Evolutionary conservation across 2,797 vertebrate species (phyloP).

Genomic region (Adelosebastes latens): DNA sequence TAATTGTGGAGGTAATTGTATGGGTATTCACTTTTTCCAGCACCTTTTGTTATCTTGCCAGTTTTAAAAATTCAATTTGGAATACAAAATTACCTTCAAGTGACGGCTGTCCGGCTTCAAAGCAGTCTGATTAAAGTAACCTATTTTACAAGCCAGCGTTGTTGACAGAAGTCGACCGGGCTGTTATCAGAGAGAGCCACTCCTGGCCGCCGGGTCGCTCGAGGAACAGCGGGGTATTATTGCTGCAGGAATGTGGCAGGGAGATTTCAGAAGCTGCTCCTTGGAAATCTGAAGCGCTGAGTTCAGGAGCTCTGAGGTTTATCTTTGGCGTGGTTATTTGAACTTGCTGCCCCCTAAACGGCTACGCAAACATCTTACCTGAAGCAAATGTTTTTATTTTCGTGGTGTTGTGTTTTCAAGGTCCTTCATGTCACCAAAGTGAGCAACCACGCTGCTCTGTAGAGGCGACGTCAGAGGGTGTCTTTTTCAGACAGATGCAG

Average conservation of each 20-base stretch:
- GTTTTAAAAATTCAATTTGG: neutral
- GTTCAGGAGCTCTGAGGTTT: conserved; percentile 10
- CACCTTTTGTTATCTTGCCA: conserved; percentile 16
- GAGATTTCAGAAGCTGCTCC: conserved; percentile 4
- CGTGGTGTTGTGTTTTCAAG: neutral
- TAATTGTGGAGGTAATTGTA: neutral
- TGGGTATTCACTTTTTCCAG: neutral
- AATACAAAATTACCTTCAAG: neutral
- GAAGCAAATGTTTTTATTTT: neutral
- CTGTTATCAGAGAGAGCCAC: conserved; percentile 25
- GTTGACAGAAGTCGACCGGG: neutral
- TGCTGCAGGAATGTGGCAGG: neutral
- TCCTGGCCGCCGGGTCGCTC: neutral
- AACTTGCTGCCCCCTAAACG: neutral
- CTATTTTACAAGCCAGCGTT: conserved; percentile 15
- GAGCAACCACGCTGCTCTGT: neutral
- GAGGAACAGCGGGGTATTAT: neutral
- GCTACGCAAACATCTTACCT: conserved; percentile 9
- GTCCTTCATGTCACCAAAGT: neutral
- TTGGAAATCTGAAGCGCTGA: neutral
- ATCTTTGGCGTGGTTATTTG: conserved; percentile 35
- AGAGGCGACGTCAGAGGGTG: neutral
- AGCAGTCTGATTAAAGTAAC: neutral
- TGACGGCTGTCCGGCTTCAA: neutral
- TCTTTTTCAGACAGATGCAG: neutral